phyloP scores from a whole-genome alignment of 2,797 vertebrate genomes.

The Coluber constrictor region DNA sequence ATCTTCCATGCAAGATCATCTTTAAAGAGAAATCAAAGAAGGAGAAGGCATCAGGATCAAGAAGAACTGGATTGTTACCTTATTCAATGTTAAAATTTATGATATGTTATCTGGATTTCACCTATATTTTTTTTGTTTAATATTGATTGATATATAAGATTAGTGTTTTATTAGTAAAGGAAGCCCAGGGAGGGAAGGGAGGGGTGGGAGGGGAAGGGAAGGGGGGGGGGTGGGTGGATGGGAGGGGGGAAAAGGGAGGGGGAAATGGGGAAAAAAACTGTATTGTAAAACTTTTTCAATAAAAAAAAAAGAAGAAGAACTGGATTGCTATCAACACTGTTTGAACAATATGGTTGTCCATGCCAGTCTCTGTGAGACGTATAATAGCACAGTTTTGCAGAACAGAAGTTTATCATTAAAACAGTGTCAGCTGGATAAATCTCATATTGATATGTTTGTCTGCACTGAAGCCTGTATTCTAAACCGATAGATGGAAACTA shows the following conservation, averaged over 20 bases:
- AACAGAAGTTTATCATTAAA: neutral
- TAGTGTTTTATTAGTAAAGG: too few relatives aligned
- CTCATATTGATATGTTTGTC: conserved; percentile 12
- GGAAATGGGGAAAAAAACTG: too few relatives aligned
- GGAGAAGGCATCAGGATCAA: fast-evolving
- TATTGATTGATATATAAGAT: too few relatives aligned
- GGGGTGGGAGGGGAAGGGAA: too few relatives aligned
- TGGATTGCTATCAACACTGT: neutral
- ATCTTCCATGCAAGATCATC: neutral
- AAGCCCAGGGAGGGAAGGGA: too few relatives aligned
- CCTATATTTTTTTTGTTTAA: too few relatives aligned
- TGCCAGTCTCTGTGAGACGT: neutral
- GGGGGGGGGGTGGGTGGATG: too few relatives aligned
- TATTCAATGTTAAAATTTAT: too few relatives aligned
- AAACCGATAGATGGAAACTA: neutral
- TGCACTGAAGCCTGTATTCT: neutral
- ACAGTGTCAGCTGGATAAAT: conserved; percentile 4
- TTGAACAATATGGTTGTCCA: neutral
- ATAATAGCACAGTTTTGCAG: neutral
- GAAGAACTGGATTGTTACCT: conserved; percentile 2
- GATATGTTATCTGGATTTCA: too few relatives aligned
- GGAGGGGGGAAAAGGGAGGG: too few relatives aligned
- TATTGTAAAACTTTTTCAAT: too few relatives aligned
- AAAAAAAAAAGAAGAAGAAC: too few relatives aligned
- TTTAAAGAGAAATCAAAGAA: neutral